phyloP scores from a whole-genome alignment of 2,113 vertebrate species.

The Laticauda laticaudata region DNA sequence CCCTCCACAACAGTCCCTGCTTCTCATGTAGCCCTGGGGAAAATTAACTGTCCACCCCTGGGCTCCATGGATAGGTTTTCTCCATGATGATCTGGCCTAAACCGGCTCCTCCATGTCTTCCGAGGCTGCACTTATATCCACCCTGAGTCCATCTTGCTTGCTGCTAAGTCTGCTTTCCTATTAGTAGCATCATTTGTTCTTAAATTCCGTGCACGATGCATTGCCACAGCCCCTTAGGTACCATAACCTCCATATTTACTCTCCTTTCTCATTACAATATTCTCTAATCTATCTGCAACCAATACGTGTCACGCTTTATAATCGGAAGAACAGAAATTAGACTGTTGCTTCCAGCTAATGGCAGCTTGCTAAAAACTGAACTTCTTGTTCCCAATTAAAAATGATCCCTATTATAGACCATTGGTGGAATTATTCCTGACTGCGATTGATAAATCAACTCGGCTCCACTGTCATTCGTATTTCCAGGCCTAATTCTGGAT shows the following conservation, averaged over 20 bases:
- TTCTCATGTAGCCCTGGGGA: neutral
- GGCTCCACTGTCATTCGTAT: neutral
- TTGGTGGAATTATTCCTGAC: neutral
- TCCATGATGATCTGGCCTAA: neutral
- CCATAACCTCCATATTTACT: neutral
- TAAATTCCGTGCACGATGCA: neutral
- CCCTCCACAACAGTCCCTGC: neutral
- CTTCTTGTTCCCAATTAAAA: neutral
- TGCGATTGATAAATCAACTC: neutral
- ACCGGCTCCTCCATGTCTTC: neutral
- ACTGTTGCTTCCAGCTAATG: neutral
- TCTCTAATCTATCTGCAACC: neutral
- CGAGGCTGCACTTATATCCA: neutral
- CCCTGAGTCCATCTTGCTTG: neutral
- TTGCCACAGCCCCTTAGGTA: neutral
- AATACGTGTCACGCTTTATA: neutral
- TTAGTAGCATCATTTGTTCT: neutral
- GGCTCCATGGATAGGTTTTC: neutral
- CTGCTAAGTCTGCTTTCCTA: neutral
- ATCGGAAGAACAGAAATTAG: neutral
- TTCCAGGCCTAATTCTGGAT: neutral
- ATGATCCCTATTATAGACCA: neutral
- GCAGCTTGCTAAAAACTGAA: neutral
- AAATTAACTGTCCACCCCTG: neutral
- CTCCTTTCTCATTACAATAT: neutral